phyloP scores from a whole-genome alignment of 92 coral and sea anemone species.

The Paramuricea clavata region DNA sequence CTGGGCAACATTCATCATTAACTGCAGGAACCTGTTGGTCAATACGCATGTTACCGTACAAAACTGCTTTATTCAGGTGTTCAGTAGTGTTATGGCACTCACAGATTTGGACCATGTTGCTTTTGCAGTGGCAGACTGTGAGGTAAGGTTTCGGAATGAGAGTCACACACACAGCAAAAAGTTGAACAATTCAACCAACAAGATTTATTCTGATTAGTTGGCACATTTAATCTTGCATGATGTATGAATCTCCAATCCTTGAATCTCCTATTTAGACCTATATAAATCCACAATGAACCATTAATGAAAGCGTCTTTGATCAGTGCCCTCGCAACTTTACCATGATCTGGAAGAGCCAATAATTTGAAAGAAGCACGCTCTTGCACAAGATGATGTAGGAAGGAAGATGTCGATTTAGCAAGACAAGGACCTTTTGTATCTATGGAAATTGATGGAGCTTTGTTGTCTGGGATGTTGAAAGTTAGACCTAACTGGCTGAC shows the following conservation, averaged over 20 bases:
- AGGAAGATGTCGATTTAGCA: neutral
- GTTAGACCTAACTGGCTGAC: neutral
- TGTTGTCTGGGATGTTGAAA: neutral
- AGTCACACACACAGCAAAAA: neutral
- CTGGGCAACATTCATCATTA: neutral
- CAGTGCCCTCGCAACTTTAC: conserved; percentile 13
- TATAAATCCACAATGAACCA: neutral
- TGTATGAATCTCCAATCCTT: conserved; percentile 31
- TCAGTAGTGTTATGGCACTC: neutral
- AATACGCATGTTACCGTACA: neutral
- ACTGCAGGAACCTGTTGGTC: neutral
- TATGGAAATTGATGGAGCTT: neutral
- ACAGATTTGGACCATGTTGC: neutral
- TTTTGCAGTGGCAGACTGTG: neutral
- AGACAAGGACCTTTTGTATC: neutral
- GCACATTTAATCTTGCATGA: neutral
- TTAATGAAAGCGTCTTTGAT: neutral
- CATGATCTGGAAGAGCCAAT: neutral
- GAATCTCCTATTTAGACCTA: neutral
- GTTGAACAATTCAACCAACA: neutral
- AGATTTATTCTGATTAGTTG: neutral
- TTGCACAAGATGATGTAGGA: neutral
- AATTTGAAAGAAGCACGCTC: neutral
- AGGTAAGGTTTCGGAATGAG: neutral
- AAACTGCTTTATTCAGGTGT: neutral